Percentiles rank a stretch among this genome's conserved stretches.
phyloP scores from a whole-genome alignment of 2,797 vertebrate species.

The Enteromius thamalakanensis region DNA sequence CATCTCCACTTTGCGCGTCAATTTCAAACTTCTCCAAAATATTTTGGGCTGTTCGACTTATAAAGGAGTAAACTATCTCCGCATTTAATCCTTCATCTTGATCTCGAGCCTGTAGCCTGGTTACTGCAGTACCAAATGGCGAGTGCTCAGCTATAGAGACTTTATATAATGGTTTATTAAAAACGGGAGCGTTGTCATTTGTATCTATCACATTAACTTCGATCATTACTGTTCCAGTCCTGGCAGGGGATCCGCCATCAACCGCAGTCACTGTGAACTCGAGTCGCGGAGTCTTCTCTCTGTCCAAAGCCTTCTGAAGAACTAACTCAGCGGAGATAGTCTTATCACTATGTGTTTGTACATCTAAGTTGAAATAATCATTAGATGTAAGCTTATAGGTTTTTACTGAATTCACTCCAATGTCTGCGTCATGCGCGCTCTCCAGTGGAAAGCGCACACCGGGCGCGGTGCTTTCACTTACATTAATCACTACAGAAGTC shows the following conservation, averaged over 20 bases:
- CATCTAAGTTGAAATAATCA: slow-evolving; percentile 58
- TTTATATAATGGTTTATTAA: slow-evolving; percentile 55
- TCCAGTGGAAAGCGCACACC: slow-evolving; percentile 61
- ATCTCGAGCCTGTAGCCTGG: slow-evolving; percentile 56
- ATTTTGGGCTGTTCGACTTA: slow-evolving; percentile 40
- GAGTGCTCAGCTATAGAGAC: slow-evolving; percentile 51
- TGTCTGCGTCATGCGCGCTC: slow-evolving; percentile 61
- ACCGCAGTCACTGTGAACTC: slow-evolving; percentile 53
- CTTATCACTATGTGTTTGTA: slow-evolving; percentile 54
- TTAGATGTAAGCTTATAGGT: slow-evolving; percentile 57
- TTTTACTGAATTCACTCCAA: slow-evolving; percentile 59
- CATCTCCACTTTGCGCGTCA: slow-evolving; percentile 44
- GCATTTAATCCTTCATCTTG: slow-evolving; percentile 60
- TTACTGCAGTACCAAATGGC: slow-evolving; percentile 35
- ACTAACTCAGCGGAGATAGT: slow-evolving; percentile 53
- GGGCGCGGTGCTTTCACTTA: slow-evolving; percentile 55
- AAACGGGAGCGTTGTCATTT: slow-evolving; percentile 71
- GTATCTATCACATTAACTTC: slow-evolving; percentile 71
- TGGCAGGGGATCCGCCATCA: slow-evolving; percentile 59
- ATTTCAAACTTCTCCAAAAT: slow-evolving; percentile 49
- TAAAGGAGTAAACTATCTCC: slow-evolving; percentile 56
- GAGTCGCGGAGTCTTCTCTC: slow-evolving; percentile 53
- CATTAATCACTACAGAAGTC: slow-evolving; percentile 47
- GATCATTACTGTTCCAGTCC: slow-evolving; percentile 57
- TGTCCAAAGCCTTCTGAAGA: slow-evolving; percentile 54